Conservation (phyloP, 2,113 vertebrate genomes). For the Chaenogobius annularis region DNA sequence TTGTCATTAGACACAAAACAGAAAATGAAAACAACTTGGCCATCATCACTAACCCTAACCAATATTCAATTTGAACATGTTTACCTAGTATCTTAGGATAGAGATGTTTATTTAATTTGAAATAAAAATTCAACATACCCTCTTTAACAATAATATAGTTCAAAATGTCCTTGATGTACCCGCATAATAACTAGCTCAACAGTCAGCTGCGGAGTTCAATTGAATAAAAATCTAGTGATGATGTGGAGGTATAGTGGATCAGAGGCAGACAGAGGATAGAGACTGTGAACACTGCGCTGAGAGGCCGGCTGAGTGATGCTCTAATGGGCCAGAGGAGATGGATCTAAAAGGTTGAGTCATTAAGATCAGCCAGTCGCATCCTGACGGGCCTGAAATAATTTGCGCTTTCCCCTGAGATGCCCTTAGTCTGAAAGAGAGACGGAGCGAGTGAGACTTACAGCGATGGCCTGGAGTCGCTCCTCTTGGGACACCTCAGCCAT, state of each 20-base stretch:
- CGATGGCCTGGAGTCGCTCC: constrained; percentile 78
- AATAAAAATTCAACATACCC: no score
- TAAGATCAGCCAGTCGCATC: constrained; percentile 34
- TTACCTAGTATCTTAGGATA: no score
- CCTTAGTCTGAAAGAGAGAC: constrained; percentile 17
- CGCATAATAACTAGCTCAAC: background rate
- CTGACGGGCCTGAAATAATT: constrained; percentile 47
- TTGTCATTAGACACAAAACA: no score
- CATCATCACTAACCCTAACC: no score
- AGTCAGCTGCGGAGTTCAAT: background rate
- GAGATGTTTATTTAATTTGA: no score
- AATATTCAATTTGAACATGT: no score
- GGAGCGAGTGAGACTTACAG: constrained; percentile 62
- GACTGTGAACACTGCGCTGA: constrained; percentile 14
- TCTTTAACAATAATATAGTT: background rate
- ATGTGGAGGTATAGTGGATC: background rate
- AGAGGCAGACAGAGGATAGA: background rate
- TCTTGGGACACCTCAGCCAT: constrained; percentile 81
- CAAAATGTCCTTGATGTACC: background rate
- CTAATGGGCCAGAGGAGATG: constrained; percentile 55
- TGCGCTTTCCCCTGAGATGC: constrained; percentile 27
- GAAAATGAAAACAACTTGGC: no score
- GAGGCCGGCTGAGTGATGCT: constrained; percentile 14
- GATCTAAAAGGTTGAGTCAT: constrained; percentile 62
- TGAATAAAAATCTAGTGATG: background rate